Evolutionary conservation across 2,113 vertebrate genomes (phyloP), one percentile per base, ranked within the genome.

Genomic region (Engystomops pustulosus): DNA sequence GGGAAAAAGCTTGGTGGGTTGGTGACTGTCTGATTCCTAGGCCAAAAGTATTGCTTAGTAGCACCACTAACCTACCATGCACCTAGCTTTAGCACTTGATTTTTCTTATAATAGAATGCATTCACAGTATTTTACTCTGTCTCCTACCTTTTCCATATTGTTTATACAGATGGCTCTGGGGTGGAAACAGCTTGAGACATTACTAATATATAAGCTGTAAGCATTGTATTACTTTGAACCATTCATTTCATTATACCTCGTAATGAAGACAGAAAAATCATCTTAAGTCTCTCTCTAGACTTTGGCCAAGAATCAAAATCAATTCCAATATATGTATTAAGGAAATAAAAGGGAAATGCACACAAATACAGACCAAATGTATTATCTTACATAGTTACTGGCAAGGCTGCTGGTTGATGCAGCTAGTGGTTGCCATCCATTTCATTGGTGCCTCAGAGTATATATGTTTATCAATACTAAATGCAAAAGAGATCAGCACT

Each of bases 231-330:
- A 76, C n/a, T 10, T 76, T 15, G 27, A 32, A 20, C 47, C 9
- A 53, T 34, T 15, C n/a, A 27, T 53, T 49, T 30, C 72, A 75
- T 75, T 49, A 75, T 32, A 44, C 15, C 5, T 32, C 45, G 30
- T 32, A 74, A 74, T 36, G 27, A 76, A 45, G 27, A 53, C 47
- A 53, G 32, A 49, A 47, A 47, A 47, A n/a, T n/a, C 10, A 12
- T 3, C 20, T 18, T 6, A 6, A 76, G 47, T 76, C 32, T 51
- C 45, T 53, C 72, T 76, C 47, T 20, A 34, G 11, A 76, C 27
- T 11, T 34, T 76, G 72, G 72, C 47, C n/a, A 6, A 34, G 47
- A 34, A 34, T 34, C 47, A 76, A 76, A 53, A 76, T 76, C 47
- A 36, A 76, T 76, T 76, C 44, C 20, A 49, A 30, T 15, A 23